A percentile compares a stretch with the other conserved stretches of the same genome.
phyloP scores from a whole-genome alignment of 2,113 vertebrate genomes.

The Synodontis membranacea region DNA sequence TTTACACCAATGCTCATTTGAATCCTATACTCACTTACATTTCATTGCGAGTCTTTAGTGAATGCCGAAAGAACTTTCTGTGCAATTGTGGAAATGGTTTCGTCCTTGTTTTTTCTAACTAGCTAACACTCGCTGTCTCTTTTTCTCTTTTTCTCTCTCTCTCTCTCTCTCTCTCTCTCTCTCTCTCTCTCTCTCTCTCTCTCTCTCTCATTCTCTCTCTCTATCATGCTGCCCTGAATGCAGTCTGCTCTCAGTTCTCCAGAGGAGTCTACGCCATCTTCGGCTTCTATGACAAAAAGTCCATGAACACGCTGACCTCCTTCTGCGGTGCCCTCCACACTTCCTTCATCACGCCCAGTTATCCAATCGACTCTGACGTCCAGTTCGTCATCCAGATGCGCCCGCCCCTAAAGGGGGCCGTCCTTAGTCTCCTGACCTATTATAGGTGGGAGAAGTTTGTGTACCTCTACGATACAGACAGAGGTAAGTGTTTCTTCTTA shows the following conservation, averaged over 20 bases:
- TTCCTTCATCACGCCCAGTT: constrained; percentile 96
- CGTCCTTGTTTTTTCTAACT: not conserved
- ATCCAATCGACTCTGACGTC: constrained; percentile 95
- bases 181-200: not conserved
- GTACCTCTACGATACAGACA: constrained; percentile 97
- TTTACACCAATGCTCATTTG: constrained; percentile 8
- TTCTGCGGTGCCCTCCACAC: constrained; percentile 98
- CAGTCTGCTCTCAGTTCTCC: constrained; percentile 99
- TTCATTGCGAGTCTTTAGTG: not conserved
- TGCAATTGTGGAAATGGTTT: not conserved
- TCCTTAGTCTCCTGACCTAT: constrained; percentile 89
- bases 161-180: constrained; percentile 31
- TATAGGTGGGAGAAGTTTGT: constrained; percentile 99
- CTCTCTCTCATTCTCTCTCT: constrained; percentile 54
- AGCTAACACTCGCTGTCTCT: not conserved
- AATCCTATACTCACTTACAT: not conserved
- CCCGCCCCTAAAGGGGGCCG: constrained; percentile 88
- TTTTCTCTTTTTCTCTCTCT: constrained; percentile 14
- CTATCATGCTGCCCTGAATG: constrained; percentile 59
- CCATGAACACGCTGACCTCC: constrained; percentile 98
- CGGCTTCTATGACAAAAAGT: constrained; percentile 99
- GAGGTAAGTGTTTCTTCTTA: constrained; percentile 79
- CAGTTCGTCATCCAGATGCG: constrained; percentile 99
- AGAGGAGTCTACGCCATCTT: constrained; percentile 99
- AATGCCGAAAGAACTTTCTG: not conserved